Conservation (phyloP, 2,888 invertebrate genomes). For the Drosophila parthenogenetica region DNA sequence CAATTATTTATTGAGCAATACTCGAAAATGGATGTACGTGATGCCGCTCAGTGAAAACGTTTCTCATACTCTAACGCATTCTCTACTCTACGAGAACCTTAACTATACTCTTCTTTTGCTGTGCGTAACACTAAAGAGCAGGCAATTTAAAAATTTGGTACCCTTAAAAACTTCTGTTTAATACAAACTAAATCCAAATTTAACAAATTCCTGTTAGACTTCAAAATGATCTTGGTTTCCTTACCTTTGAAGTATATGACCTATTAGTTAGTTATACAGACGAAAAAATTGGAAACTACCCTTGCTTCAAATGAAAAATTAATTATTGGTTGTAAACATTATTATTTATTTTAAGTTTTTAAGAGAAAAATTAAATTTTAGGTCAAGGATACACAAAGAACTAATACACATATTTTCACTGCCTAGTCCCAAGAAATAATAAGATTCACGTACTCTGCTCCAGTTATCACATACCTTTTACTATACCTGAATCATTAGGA, state of each 20-base stretch:
- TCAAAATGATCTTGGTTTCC: slow-evolving; percentile 9
- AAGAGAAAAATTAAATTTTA: neutral
- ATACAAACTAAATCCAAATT: neutral
- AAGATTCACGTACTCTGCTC: slow-evolving; percentile 39
- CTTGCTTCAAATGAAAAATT: neutral
- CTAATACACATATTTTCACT: slow-evolving; percentile 70
- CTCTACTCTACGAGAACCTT: slow-evolving; percentile 5
- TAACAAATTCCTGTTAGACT: neutral
- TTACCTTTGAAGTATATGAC: slow-evolving; percentile 13
- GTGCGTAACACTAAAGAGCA: slow-evolving; percentile 24
- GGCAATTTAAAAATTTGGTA: slow-evolving; percentile 1
- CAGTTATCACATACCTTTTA: slow-evolving; percentile 31
- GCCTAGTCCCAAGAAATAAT: slow-evolving; percentile 51
- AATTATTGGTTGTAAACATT: too few species aligned
- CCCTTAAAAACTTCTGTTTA: slow-evolving; percentile 1
- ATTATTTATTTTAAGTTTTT: too few species aligned
- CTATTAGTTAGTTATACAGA: slow-evolving; percentile 3
- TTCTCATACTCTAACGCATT: slow-evolving; percentile 27
- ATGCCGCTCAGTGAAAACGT: slow-evolving; percentile 41
- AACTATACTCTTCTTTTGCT: slow-evolving; percentile 34
- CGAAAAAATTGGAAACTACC: neutral
- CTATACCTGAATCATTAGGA: slow-evolving; percentile 32
- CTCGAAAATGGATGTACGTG: slow-evolving; percentile 29
- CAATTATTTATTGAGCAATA: slow-evolving; percentile 42
- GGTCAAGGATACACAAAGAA: slow-evolving; percentile 27